Evolutionary conservation across 53 echinoderm and acorn worm genomes (phyloP).

Genomic region (Antedon mediterranea): DNA sequence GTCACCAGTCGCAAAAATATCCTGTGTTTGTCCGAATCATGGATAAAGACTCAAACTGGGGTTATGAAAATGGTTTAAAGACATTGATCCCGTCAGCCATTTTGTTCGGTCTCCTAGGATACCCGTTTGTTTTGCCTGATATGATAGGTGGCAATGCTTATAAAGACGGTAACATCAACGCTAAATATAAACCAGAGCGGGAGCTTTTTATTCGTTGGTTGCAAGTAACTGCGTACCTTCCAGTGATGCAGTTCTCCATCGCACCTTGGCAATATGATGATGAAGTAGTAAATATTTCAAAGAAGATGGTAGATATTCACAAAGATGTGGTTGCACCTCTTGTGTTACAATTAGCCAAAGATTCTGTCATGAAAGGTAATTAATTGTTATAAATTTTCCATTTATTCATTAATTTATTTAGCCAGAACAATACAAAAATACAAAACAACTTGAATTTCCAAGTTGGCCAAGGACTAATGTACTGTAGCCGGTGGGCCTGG

Average conservation of each 20-base stretch:
- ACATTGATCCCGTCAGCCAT: conserved; percentile 72
- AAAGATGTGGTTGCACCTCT: conserved; percentile 42
- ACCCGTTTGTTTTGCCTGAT: conserved; percentile 74
- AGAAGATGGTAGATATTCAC: conserved; percentile 56
- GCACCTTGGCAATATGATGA: conserved; percentile 82
- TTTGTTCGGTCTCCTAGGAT: conserved; percentile 60
- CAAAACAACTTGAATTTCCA: too few relatives aligned
- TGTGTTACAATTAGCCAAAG: conserved; percentile 23
- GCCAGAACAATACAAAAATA: too few relatives aligned
- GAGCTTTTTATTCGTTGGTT: conserved; percentile 85
- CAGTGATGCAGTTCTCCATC: conserved; percentile 68
- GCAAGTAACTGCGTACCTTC: conserved; percentile 75
- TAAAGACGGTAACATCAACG: conserved; percentile 11
- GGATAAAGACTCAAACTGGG: conserved; percentile 74
- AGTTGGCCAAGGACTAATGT: too few relatives aligned
- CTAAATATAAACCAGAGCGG: conserved; percentile 32
- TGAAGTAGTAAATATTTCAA: conserved; percentile 35
- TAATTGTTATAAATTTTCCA: too few relatives aligned
- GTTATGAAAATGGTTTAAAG: conserved; percentile 60
- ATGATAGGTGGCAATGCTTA: conserved; percentile 76
- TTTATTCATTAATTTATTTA: too few relatives aligned
- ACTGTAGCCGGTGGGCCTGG: too few relatives aligned
- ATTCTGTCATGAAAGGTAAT: conserved; percentile 46
- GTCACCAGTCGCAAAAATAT: conserved; percentile 47
- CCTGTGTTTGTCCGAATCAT: conserved; percentile 80